These are phyloP conservation scores for Protula sp. DNA, from an alignment of 2,888 invertebrate species.

Conservation along the genomic window DNA sequence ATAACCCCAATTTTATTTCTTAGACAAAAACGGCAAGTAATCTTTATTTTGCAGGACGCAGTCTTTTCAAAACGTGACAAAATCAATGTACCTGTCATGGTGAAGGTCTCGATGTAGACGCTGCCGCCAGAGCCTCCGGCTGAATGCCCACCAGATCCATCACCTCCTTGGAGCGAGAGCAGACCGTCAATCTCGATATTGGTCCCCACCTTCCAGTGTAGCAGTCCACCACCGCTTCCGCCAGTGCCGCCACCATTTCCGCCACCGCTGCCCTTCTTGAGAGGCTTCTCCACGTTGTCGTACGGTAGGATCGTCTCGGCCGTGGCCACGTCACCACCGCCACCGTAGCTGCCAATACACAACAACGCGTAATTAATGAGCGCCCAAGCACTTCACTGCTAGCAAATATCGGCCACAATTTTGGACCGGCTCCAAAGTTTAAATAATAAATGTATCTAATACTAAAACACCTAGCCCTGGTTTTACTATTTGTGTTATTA, in stretches of 20 bases:
- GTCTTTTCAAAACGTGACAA: too few relatives aligned
- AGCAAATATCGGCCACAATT: too few relatives aligned
- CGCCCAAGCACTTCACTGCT: too few relatives aligned
- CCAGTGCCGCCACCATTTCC: constrained; percentile 33
- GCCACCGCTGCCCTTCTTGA: constrained; percentile 32
- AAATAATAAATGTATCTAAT: too few relatives aligned
- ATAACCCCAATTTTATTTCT: too few relatives aligned
- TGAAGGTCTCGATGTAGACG: constrained; percentile 30
- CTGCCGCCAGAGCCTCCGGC: constrained; percentile 39
- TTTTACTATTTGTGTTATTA: too few relatives aligned
- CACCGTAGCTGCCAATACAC: constrained; percentile 7
- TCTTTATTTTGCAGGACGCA: too few relatives aligned
- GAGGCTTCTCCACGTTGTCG: constrained; percentile 29
- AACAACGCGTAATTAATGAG: too few relatives aligned
- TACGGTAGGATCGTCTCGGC: constrained; percentile 20
- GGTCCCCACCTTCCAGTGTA: constrained; percentile 32
- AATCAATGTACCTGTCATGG: too few relatives aligned
- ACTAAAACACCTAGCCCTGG: too few relatives aligned
- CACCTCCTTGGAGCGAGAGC: constrained; percentile 27
- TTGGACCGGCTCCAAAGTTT: too few relatives aligned
- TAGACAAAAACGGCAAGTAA: too few relatives aligned
- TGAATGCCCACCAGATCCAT: constrained; percentile 27
- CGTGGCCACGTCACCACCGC: constrained; percentile 1
- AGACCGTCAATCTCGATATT: constrained; percentile 33
- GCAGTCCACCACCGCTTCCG: constrained; percentile 33